Base-by-base conservation (phyloP, 1,140 invertebrate species). In the Drosophila parabipectinata region DNA sequence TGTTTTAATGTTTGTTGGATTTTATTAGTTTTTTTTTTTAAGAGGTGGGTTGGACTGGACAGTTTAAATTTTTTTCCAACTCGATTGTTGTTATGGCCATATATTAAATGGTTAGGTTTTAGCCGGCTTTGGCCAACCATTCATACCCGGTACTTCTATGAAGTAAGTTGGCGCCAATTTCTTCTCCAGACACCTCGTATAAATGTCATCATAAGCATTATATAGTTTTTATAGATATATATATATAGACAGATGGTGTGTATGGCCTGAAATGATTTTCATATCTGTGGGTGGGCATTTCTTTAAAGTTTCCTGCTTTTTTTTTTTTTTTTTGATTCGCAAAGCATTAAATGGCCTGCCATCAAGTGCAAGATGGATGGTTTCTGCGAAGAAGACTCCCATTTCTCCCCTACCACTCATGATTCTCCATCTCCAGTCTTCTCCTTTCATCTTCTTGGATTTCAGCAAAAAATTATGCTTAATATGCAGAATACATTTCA, bases 71-170 rank as follows among this genome's bases (percentile, higher is more conserved):
- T 60, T 60, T 24, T 10, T 10, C 34, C 15, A 30, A 7, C 62
- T 48, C 48, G 44, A 68, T 57, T 58, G 67, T 71, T 71, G 67
- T 32, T 56, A 69, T 71, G 66, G 67, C 67, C 64, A 69, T 71
- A 58, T 44, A 71, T 71, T 41, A 69, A 44, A 51, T 58, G 48
- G 67, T 68, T 69, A 50, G n/a, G 32, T n/a, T 55, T 68, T 68
- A 48, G 51, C 61, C 61, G 64, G 28, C 48, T 68, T 34, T 34
- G 0, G 2, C 21, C 21, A 21, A 3, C 21, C 21, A 21, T 21
- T 21, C 21, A 21, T 37, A 37, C 10, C 34, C 34, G 34, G 34
- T 37, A 37, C 34, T 37, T 34, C 10, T 9, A 1, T 30, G 5
- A 7, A 30, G 28, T 30, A 2, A 7, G 1, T 30, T 30, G 28